Conservation (phyloP, 2,113 vertebrate species). For the Oceanites oceanicus region DNA sequence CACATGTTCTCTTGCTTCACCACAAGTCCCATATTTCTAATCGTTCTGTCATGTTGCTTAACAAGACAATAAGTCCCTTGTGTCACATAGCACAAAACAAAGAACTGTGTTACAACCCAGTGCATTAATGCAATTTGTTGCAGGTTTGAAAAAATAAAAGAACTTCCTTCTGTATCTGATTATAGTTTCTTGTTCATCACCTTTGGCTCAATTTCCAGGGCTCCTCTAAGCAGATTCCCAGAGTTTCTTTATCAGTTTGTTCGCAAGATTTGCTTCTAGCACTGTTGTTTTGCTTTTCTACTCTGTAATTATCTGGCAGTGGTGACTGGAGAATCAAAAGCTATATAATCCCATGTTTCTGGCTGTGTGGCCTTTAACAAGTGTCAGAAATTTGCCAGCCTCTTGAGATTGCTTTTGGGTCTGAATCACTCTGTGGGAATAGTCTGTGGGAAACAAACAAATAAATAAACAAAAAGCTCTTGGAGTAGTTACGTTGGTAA, state of each 20-base stretch:
- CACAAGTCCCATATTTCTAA: conserved; percentile 31
- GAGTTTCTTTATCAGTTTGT: conserved; percentile 5
- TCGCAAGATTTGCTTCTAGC: conserved; percentile 2
- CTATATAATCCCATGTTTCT: not conserved
- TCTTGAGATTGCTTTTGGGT: not conserved
- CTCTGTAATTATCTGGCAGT: not conserved
- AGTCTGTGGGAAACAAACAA: not conserved
- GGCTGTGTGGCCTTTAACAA: not conserved
- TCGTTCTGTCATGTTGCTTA: conserved; percentile 39
- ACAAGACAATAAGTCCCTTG: conserved; percentile 53
- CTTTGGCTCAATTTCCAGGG: not conserved
- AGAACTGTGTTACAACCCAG: conserved; percentile 12
- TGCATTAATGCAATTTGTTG: conserved; percentile 12
- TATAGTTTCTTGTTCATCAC: conserved; percentile 16
- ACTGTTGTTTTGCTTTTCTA: not conserved
- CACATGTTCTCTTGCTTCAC: not conserved
- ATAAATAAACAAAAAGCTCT: not conserved
- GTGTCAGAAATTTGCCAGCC: not conserved
- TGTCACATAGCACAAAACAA: conserved; percentile 42
- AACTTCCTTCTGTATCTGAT: conserved; percentile 8
- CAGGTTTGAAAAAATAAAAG: conserved; percentile 31
- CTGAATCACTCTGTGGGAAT: not conserved
- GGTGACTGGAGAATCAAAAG: not conserved
- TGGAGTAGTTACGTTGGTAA: not conserved
- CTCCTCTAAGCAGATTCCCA: not conserved